These are phyloP conservation scores for Echinops telfairi DNA, from an alignment of 2,113 vertebrate species.

Conservation along the genomic window DNA sequence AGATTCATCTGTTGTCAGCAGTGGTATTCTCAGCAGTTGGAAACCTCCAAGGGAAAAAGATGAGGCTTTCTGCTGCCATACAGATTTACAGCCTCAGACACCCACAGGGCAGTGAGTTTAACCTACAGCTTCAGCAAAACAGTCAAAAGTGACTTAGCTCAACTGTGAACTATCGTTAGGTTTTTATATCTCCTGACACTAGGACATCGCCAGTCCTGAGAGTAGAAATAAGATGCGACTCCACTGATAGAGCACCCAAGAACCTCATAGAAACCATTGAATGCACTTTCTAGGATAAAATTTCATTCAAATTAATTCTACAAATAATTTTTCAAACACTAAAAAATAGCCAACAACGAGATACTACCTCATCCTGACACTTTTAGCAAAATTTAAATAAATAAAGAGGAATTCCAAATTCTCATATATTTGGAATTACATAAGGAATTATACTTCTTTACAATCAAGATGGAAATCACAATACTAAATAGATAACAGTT, in stretches of 20 bases:
- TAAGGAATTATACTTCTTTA: background rate
- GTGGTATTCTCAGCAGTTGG: no score
- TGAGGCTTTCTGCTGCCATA: no score
- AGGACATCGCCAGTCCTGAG: constrained; percentile 1
- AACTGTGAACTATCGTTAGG: background rate
- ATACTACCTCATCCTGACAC: background rate
- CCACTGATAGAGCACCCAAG: background rate
- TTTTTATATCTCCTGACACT: background rate
- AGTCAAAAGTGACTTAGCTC: background rate
- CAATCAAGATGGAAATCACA: background rate
- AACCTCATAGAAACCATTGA: background rate
- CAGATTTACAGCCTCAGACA: no score
- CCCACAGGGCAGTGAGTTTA: no score
- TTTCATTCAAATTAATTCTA: background rate
- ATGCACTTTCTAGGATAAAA: background rate
- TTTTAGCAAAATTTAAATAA: background rate
- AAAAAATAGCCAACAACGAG: background rate
- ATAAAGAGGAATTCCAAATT: background rate
- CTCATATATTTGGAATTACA: background rate
- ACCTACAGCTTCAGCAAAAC: no score
- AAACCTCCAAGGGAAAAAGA: no score
- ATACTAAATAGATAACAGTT: background rate
- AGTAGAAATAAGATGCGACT: background rate
- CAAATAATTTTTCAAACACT: constrained; percentile 24
- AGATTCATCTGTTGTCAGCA: no score